A percentile compares a stretch with the other conserved stretches of the same genome.
These are phyloP conservation scores for Amia ocellicauda DNA, from an alignment of 2,113 vertebrate species.

Conservation along the genomic window DNA sequence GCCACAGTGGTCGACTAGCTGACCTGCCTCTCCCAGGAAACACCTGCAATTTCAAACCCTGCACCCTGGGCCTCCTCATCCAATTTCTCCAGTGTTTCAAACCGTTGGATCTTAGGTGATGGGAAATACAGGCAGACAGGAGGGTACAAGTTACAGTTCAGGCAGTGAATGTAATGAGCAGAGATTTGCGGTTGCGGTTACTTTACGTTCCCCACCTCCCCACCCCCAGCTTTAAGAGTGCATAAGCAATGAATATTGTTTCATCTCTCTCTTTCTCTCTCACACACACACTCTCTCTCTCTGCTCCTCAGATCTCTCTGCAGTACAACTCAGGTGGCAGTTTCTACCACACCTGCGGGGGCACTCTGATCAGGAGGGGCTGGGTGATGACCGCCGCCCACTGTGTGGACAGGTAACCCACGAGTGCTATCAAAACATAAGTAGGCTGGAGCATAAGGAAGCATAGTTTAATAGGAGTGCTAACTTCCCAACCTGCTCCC, in stretches of 20 bases:
- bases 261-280: neutral
- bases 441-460: too few relatives aligned
- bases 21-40: too few relatives aligned
- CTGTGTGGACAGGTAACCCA: slow-evolving; percentile 68
- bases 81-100: too few relatives aligned
- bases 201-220: too few relatives aligned
- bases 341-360: slow-evolving; percentile 80
- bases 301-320: slow-evolving; percentile 66
- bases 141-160: too few relatives aligned
- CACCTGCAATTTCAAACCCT: too few relatives aligned
- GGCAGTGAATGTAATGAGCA: too few relatives aligned
- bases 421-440: too few relatives aligned
- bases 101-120: too few relatives aligned
- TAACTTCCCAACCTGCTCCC: neutral
- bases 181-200: too few relatives aligned
- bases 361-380: slow-evolving; percentile 67
- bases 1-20: neutral
- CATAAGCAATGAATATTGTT: neutral
- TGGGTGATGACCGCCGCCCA: slow-evolving; percentile 89
- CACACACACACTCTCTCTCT: neutral
- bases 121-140: too few relatives aligned
- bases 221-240: neutral
- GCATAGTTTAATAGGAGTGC: neutral
- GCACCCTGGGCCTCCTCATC: too few relatives aligned
- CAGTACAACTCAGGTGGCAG: slow-evolving; percentile 59